Evolutionary conservation across 2,888 invertebrate species (phyloP).

Genomic region (Mythimna lalbum): DNA sequence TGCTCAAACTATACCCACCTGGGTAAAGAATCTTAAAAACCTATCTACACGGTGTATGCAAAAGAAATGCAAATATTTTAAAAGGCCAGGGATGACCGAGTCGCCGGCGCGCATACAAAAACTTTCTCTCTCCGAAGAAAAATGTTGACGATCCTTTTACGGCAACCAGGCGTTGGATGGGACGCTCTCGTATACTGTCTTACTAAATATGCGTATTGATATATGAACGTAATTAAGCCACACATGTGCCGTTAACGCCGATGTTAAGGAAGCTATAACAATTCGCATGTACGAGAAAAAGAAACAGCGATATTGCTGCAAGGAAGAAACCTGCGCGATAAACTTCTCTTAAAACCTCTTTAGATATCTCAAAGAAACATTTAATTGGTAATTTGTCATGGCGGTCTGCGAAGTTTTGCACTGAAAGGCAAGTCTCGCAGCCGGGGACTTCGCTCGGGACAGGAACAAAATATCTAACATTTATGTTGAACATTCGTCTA

Average conservation of each 20-base stretch:
- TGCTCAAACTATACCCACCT: constrained; percentile 55
- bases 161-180: constrained; percentile 78
- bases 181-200: constrained; percentile 69
- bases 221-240: constrained; percentile 73
- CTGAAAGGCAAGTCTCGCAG: constrained; percentile 66
- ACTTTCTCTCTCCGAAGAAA: constrained; percentile 84
- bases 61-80: constrained; percentile 86
- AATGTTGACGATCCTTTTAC: constrained; percentile 83
- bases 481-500: constrained; percentile 78
- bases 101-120: constrained; percentile 68
- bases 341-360: constrained; percentile 51
- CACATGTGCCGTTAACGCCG: constrained; percentile 63
- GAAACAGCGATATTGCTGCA: constrained; percentile 56
- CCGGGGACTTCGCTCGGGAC: constrained; percentile 45
- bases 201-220: constrained; percentile 74
- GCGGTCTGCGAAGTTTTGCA: constrained; percentile 76
- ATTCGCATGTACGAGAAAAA: constrained; percentile 56
- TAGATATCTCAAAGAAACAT: constrained; percentile 54
- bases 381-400: constrained; percentile 70
- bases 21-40: constrained; percentile 72
- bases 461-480: constrained; percentile 73
- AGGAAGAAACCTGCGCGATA: constrained; percentile 39
- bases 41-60: constrained; percentile 74
- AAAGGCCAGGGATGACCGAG: constrained; percentile 79
- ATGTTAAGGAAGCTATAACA: constrained; percentile 57